Conservation (phyloP, 2,113 vertebrate genomes). For the Puntigrus tetrazona region DNA sequence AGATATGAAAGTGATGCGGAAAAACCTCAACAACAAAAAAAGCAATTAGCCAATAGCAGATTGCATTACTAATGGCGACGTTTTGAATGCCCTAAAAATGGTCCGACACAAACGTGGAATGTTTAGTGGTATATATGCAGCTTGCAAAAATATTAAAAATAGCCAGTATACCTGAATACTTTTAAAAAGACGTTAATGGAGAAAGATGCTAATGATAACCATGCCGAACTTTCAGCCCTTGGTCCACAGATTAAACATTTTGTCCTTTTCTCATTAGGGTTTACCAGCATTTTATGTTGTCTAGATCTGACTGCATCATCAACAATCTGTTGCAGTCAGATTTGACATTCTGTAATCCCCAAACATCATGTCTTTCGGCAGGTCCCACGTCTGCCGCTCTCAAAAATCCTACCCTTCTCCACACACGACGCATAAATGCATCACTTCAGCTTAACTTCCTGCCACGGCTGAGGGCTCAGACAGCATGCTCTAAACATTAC, state of each 20-base stretch:
- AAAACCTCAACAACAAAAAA: neutral
- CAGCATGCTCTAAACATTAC: slow-evolving; percentile 23
- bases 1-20: neutral
- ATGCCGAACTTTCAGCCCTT: neutral
- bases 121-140: neutral
- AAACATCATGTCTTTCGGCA: slow-evolving; percentile 24
- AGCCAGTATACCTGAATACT: neutral
- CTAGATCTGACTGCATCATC: slow-evolving; percentile 33
- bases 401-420: neutral
- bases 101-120: neutral
- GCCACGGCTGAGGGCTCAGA: slow-evolving; percentile 27
- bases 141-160: neutral
- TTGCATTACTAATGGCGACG: neutral
- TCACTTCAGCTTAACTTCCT: slow-evolving; percentile 31
- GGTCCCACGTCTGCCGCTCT: neutral
- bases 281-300: slow-evolving; percentile 5
- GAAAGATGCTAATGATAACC: neutral
- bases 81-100: neutral
- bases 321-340: slow-evolving; percentile 44
- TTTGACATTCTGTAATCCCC: slow-evolving; percentile 46
- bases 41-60: neutral
- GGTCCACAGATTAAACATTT: neutral
- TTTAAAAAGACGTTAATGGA: neutral
- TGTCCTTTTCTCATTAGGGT: neutral
- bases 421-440: slow-evolving; percentile 16